These are phyloP conservation scores for Lepus timidus DNA, from an alignment of 2,113 vertebrate genomes.

Conservation along the genomic window DNA sequence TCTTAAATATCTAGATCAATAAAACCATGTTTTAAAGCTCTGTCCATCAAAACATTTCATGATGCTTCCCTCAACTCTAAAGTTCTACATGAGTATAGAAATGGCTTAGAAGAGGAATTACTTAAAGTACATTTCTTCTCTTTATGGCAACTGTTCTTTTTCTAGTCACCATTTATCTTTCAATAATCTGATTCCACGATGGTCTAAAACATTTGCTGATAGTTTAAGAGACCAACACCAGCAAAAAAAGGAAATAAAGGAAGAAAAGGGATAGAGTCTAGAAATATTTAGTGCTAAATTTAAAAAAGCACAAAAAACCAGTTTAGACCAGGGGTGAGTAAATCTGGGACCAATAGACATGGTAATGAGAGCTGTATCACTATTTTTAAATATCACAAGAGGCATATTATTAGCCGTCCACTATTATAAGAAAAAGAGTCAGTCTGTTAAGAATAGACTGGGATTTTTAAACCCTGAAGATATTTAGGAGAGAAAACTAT, in stretches of 20 bases:
- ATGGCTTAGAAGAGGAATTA: not conserved
- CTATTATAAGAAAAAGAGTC: conserved; percentile 86
- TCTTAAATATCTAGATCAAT: conserved; percentile 49
- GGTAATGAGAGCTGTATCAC: conserved; percentile 84
- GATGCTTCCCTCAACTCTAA: conserved; percentile 23
- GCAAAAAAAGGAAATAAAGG: no score
- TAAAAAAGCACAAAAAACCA: conserved; percentile 62
- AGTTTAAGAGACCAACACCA: conserved; percentile 72
- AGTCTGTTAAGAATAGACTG: conserved; percentile 84
- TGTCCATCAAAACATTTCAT: conserved; percentile 26
- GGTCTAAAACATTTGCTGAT: conserved; percentile 53
- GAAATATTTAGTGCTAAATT: conserved; percentile 55
- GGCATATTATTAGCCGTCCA: conserved; percentile 85
- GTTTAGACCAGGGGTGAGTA: conserved; percentile 81
- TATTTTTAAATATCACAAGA: conserved; percentile 89
- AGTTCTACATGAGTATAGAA: conserved; percentile 31
- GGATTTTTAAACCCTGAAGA: conserved; percentile 80
- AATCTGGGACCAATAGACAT: conserved; percentile 83
- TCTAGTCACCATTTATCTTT: conserved; percentile 38
- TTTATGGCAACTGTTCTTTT: not conserved
- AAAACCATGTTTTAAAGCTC: conserved; percentile 29
- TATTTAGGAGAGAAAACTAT: conserved; percentile 72
- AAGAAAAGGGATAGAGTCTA: conserved; percentile 19
- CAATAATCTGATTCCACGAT: conserved; percentile 49
- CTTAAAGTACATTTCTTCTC: conserved; percentile 21